A percentile compares a stretch with the other conserved stretches of the same genome.
These are phyloP conservation scores for Agriotes lineatus DNA, from an alignment of 2,888 invertebrate species.

Conservation along the genomic window DNA sequence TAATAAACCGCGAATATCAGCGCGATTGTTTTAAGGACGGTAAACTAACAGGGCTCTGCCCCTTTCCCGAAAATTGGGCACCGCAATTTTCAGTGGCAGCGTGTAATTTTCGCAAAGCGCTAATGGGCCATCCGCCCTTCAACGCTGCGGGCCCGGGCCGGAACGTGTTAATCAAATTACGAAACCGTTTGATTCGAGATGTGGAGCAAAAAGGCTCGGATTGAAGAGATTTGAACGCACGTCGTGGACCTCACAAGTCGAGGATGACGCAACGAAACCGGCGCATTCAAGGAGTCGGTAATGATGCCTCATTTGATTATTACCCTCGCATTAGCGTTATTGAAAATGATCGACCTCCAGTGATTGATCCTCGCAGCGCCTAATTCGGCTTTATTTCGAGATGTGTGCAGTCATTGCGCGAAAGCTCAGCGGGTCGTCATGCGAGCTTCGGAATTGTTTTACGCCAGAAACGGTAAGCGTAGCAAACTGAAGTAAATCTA, in stretches of 20 bases:
- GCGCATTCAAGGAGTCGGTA: conserved; percentile 50
- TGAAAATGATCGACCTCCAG: conserved; percentile 50
- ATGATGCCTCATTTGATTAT: conserved; percentile 60
- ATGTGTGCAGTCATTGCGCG: conserved; percentile 13
- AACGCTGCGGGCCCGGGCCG: conserved; percentile 26
- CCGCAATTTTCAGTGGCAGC: conserved; percentile 25
- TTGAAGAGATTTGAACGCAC: conserved; percentile 52
- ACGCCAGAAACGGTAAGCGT: conserved; percentile 31
- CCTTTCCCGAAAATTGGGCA: not conserved
- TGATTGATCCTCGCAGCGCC: conserved; percentile 55
- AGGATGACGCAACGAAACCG: conserved; percentile 50
- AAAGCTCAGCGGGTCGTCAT: conserved; percentile 3
- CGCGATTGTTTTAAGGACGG: conserved; percentile 5
- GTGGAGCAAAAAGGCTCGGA: conserved; percentile 1
- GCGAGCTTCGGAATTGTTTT: conserved; percentile 27
- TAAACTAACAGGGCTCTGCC: conserved; percentile 7
- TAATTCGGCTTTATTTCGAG: conserved; percentile 18
- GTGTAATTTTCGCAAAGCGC: conserved; percentile 27
- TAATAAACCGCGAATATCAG: too few relatives aligned
- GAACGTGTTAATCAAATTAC: conserved; percentile 40
- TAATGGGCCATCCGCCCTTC: conserved; percentile 34
- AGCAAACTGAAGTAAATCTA: conserved; percentile 35
- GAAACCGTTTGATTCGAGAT: conserved; percentile 35
- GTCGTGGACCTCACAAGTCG: conserved; percentile 59
- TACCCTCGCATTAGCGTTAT: conserved; percentile 57